Conservation (phyloP, 2,113 vertebrate species). For the Alouatta palliata region DNA sequence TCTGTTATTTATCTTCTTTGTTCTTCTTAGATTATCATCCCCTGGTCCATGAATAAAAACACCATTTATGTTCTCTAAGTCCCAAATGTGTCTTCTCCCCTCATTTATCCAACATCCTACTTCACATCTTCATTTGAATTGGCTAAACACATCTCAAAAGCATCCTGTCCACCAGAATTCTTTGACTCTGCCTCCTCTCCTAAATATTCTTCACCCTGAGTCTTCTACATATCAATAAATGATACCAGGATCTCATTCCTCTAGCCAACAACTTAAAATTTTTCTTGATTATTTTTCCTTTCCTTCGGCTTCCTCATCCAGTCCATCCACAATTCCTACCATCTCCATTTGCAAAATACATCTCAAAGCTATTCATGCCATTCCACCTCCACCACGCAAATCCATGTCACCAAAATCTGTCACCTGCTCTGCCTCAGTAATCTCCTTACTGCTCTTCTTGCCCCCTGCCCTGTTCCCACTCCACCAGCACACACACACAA, state of each 20-base stretch:
- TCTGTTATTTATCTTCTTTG: not conserved
- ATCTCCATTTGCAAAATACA: not conserved
- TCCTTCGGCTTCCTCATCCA: not conserved
- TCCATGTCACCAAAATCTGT: not conserved
- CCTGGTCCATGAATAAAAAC: not conserved
- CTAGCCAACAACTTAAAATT: not conserved
- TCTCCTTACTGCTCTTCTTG: not conserved
- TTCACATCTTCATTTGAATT: not conserved
- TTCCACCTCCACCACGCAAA: not conserved
- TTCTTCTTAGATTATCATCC: not conserved
- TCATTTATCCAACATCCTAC: not conserved
- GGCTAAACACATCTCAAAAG: not conserved
- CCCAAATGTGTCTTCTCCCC: not conserved
- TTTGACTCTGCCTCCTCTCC: not conserved
- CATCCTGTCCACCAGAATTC: not conserved
- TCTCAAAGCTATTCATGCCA: not conserved
- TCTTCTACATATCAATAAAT: not conserved
- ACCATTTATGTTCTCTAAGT: not conserved
- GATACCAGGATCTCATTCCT: not conserved
- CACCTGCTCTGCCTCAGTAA: not conserved
- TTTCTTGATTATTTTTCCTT: not conserved
- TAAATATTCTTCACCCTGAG: not conserved
- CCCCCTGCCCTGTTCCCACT: too few species aligned
- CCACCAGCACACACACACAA: too few species aligned
- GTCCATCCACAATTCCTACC: not conserved